Evolutionary conservation across 2,113 vertebrate species (phyloP), one percentile per base, ranked within the genome.

Genomic region (Aegithalos caudatus): DNA sequence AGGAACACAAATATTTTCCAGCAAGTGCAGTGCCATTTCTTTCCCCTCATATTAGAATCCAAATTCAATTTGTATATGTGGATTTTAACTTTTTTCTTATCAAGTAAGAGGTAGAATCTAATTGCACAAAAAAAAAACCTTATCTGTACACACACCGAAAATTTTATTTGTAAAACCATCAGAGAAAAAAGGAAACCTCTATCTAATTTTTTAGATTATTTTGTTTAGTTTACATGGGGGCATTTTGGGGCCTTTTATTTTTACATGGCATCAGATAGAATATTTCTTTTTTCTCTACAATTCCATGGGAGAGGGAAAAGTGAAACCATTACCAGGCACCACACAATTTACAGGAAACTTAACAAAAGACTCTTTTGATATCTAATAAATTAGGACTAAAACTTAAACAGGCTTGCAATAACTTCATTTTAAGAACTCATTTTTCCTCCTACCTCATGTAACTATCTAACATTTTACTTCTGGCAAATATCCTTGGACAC

Each of bases 221-320:
- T n/a, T 51, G 4, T 70, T 79, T 64, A 24, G 12, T 21, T 86
- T 61, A 31, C 10, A 40, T 9, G 6, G 19, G 6, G 9, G 12
- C 16, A n/a, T 6, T 44, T 66, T 35, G 2, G 2, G 7, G 8
- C 2, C 3, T 8, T 1, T 12, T 86, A 31, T 37, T 48, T 58
- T 69, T 13, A 31, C 22, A 77, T 5, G 1, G 9, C 35, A 35
- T 33, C 54, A 54, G 6, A 37, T 22, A 83, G 82, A 90, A 44
- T 38, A 40, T 14, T 28, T 16, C 9, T 38, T 54, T 64, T 70
- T 67, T 42, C 19, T 74, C 27, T 79, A 6, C 9, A 83, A 37
- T 84, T 80, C 47, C 7, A 70, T 4, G 4, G 4, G 29, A 18
- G 6, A 40, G 3, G 5, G 14, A 28, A 70, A 66, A 53, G 42